phyloP scores from a whole-genome alignment of 2,113 vertebrate genomes.

The Mastomys coucha region DNA sequence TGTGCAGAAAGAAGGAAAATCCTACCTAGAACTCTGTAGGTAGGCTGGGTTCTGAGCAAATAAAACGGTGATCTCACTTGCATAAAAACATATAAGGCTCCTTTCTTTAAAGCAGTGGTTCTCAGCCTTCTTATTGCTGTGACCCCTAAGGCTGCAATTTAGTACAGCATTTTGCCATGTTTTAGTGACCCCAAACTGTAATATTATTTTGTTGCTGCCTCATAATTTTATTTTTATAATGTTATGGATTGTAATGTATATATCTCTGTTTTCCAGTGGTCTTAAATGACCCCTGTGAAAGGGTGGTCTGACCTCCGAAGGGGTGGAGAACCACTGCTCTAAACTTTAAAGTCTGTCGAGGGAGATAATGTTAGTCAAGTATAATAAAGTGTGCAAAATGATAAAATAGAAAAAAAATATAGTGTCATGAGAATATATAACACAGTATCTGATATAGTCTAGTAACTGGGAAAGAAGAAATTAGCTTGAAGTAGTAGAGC shows the following conservation, averaged over 20 bases:
- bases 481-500: neutral
- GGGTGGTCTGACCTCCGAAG: neutral
- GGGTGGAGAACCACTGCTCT: neutral
- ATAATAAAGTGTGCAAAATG: neutral
- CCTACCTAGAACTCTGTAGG: neutral
- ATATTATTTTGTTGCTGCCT: neutral
- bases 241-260: neutral
- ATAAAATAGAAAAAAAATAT: neutral
- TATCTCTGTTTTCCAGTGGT: neutral
- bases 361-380: constrained; percentile 11
- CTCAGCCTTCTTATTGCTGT: neutral
- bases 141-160: neutral
- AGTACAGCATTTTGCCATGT: neutral
- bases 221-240: neutral
- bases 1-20: constrained; percentile 14
- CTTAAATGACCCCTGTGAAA: neutral
- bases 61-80: neutral
- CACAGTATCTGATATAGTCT: neutral
- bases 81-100: neutral
- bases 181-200: neutral
- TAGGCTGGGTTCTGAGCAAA: neutral
- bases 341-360: neutral
- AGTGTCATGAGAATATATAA: neutral
- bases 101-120: neutral
- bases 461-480: neutral